These are phyloP conservation scores for Rhizoglyphus robini DNA, from an alignment of 1,140 invertebrate species.

Conservation along the genomic window DNA sequence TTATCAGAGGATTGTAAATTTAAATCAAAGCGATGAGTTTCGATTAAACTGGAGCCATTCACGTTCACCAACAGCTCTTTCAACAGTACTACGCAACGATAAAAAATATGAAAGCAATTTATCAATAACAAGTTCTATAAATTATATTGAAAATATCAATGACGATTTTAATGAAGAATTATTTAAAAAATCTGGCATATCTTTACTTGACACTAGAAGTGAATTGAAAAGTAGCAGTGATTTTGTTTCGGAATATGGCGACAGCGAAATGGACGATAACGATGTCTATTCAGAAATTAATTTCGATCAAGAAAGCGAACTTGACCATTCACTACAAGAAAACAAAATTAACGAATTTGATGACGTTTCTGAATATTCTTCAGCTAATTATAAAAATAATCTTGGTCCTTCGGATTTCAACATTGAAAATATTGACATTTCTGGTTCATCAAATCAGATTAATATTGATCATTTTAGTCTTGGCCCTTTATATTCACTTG, in stretches of 20 bases:
- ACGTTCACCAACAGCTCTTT: not conserved
- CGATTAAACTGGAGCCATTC: no score
- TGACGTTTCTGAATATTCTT: not conserved
- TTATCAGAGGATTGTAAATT: conserved; percentile 42
- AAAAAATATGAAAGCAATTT: conserved; percentile 5
- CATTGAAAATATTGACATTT: not conserved
- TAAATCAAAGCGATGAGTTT: conserved; percentile 38
- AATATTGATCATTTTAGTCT: conserved; percentile 46
- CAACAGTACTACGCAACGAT: not conserved
- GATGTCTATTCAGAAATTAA: not conserved
- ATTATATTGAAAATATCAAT: conserved; percentile 3
- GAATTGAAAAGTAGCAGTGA: not conserved
- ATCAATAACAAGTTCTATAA: conserved; percentile 8
- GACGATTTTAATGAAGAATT: conserved; percentile 5
- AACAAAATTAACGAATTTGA: not conserved
- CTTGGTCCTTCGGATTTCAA: not conserved
- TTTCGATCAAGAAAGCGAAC: not conserved
- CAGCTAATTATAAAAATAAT: not conserved
- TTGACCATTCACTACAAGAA: not conserved
- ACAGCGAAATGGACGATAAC: not conserved
- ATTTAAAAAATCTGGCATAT: not conserved
- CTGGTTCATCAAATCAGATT: no score
- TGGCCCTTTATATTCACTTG: conserved; percentile 50
- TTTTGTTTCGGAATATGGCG: not conserved
- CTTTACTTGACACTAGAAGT: not conserved